Conservation (phyloP, 2,113 vertebrate genomes). For the Circaetus gallicus region DNA sequence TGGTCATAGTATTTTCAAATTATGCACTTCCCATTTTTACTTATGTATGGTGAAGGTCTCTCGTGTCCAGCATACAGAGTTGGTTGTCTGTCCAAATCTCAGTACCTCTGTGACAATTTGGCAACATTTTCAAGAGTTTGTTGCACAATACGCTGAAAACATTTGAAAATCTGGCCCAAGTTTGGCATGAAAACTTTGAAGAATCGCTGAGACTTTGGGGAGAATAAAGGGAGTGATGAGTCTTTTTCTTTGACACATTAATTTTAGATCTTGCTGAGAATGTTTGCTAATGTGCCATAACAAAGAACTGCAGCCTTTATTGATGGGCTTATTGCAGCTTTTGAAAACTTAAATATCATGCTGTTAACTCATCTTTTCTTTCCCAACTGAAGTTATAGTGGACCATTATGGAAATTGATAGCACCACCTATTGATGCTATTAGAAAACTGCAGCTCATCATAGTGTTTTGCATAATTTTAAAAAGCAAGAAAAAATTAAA, state of each 20-base stretch:
- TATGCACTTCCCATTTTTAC: neutral
- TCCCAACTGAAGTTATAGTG: neutral
- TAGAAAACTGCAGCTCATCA: neutral
- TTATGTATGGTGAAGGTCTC: neutral
- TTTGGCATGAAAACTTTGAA: slow-evolving; percentile 38
- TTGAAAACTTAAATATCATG: neutral
- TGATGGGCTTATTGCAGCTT: neutral
- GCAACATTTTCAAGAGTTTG: neutral
- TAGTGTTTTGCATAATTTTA: neutral
- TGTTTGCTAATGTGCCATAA: neutral
- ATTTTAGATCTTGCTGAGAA: neutral
- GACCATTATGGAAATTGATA: neutral
- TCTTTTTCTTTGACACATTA: neutral
- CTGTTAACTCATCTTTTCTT: neutral
- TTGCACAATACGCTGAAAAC: neutral
- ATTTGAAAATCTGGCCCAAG: neutral
- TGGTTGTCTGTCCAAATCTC: neutral
- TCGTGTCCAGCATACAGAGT: neutral
- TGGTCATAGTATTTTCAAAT: neutral
- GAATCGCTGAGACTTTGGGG: neutral
- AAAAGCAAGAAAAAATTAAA: neutral
- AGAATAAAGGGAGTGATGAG: neutral
- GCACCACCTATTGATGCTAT: slow-evolving; percentile 26
- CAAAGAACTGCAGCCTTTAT: neutral
- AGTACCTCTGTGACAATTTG: neutral